Percentiles rank a stretch among this genome's conserved stretches.
These are phyloP conservation scores for Cotesia typhae DNA, from an alignment of 1,140 invertebrate genomes.

Conservation along the genomic window DNA sequence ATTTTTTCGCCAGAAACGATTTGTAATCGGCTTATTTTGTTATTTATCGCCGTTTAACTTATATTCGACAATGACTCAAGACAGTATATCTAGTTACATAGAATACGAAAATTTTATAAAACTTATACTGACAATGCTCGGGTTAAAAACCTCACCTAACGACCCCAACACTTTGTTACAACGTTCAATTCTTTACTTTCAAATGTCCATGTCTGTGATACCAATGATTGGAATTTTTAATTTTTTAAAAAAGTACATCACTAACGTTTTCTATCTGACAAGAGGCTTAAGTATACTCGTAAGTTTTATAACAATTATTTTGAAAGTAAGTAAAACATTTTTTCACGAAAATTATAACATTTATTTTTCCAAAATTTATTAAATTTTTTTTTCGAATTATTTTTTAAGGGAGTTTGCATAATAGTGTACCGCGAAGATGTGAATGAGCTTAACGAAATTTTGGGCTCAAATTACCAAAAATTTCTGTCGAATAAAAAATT, in stretches of 20 bases:
- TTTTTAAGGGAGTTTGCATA: background rate
- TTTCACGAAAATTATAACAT: no score
- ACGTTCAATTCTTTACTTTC: conserved; percentile 5
- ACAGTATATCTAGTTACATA: background rate
- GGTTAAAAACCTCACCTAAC: background rate
- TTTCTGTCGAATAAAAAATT: background rate
- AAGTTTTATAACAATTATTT: background rate
- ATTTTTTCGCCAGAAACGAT: no score
- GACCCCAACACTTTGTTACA: background rate
- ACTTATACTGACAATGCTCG: background rate
- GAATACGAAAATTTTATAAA: background rate
- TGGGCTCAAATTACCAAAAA: background rate
- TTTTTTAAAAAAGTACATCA: conserved; percentile 1
- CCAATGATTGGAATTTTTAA: background rate
- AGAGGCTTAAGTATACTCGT: background rate
- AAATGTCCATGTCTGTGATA: background rate
- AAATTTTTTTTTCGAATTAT: background rate
- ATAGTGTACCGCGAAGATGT: background rate
- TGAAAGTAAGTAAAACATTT: conserved; percentile 6
- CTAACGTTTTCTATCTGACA: background rate
- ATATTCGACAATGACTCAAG: background rate
- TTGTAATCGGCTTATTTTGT: no score
- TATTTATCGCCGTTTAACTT: no score
- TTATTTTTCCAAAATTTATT: no score
- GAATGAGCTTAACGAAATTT: background rate